Conservation (phyloP, 2,888 invertebrate species). For the Eurytoma californica region DNA sequence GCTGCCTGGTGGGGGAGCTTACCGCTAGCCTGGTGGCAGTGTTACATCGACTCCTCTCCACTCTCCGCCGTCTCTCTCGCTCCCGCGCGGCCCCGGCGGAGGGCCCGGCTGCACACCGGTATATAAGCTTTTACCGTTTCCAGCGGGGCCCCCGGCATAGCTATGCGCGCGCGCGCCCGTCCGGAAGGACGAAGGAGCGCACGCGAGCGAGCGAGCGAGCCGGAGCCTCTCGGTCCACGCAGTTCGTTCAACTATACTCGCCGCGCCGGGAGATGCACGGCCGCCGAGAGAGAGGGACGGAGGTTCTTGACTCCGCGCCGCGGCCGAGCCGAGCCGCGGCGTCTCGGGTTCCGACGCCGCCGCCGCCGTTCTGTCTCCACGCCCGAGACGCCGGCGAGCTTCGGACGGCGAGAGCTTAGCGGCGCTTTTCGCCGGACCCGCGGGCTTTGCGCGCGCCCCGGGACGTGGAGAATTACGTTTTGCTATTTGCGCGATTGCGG, state of each 20-base stretch:
- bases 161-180: constrained; percentile 45
- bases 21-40: constrained; percentile 53
- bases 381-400: no score
- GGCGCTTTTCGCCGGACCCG: no score
- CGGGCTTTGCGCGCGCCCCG: background rate
- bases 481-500: background rate
- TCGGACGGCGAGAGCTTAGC: no score
- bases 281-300: constrained; percentile 18
- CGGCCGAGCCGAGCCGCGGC: no score
- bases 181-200: constrained; percentile 50
- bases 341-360: background rate
- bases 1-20: constrained; percentile 28
- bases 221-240: constrained; percentile 59
- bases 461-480: background rate
- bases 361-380: constrained; percentile 48
- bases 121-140: constrained; percentile 68
- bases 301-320: constrained; percentile 48
- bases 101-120: constrained; percentile 56
- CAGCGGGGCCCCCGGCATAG: constrained; percentile 37
- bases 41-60: constrained; percentile 65
- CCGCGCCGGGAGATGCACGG: constrained; percentile 32
- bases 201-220: constrained; percentile 4
- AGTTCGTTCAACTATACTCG: constrained; percentile 67
- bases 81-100: constrained; percentile 43
- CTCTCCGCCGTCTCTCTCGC: constrained; percentile 48